Evolutionary conservation across 2,888 invertebrate genomes (phyloP).

Genomic region (Caradrina kadenii): DNA sequence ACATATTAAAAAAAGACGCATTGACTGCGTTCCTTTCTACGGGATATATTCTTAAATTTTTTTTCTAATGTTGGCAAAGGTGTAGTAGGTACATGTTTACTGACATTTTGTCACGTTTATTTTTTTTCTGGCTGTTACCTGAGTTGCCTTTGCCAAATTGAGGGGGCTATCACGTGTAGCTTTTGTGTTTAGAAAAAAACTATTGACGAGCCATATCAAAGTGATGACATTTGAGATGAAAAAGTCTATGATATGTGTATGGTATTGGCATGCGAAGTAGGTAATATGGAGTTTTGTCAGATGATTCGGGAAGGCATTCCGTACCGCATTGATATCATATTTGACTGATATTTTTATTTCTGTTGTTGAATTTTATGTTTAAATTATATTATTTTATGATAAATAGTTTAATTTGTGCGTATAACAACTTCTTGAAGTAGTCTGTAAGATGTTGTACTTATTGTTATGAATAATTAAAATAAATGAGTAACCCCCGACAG

Average conservation of each 20-base stretch:
- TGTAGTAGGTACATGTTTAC: constrained; percentile 89
- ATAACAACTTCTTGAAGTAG: no score
- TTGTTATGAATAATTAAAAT: no score
- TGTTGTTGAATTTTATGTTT: no score
- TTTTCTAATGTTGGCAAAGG: constrained; percentile 74
- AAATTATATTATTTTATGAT: no score
- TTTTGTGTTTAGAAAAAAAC: constrained; percentile 77
- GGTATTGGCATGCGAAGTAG: constrained; percentile 7
- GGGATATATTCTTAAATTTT: constrained; percentile 46
- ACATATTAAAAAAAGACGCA: constrained; percentile 54
- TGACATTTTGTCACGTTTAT: constrained; percentile 89
- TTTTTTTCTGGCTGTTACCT: constrained; percentile 84
- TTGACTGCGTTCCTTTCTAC: constrained; percentile 51
- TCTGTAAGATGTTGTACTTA: no score
- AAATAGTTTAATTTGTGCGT: no score
- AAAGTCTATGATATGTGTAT: constrained; percentile 73
- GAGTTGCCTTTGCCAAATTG: constrained; percentile 83
- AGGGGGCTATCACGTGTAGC: constrained; percentile 79
- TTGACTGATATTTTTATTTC: no score
- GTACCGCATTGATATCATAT: background rate
- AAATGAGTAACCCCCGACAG: no score
- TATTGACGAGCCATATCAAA: constrained; percentile 79
- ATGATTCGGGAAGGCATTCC: background rate
- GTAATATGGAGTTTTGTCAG: background rate
- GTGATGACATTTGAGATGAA: constrained; percentile 82